phyloP scores from a whole-genome alignment of 2,113 vertebrate genomes.

The Raja brachyura region DNA sequence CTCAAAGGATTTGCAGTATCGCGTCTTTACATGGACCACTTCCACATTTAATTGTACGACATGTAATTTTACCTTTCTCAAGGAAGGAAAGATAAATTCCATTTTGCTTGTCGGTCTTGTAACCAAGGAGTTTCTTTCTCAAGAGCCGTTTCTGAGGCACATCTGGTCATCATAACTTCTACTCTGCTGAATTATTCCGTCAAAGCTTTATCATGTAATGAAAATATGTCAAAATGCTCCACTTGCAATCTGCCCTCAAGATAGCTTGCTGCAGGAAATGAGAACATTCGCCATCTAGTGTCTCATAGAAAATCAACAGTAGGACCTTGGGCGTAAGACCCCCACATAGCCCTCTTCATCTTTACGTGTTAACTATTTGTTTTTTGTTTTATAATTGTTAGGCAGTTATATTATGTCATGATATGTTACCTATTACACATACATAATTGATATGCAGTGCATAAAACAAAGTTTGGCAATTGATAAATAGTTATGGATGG shows the following conservation, averaged over 20 bases:
- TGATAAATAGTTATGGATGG: background rate
- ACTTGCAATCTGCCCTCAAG: background rate
- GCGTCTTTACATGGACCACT: too few relatives aligned
- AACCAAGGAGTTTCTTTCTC: too few relatives aligned
- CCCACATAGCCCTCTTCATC: background rate
- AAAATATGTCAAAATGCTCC: constrained; percentile 23
- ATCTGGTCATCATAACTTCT: background rate
- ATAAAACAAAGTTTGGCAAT: background rate
- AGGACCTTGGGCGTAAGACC: background rate
- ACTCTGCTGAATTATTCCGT: background rate
- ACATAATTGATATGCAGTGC: background rate
- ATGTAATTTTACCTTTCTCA: too few relatives aligned
- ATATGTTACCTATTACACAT: background rate
- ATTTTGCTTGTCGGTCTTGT: too few relatives aligned
- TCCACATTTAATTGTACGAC: too few relatives aligned
- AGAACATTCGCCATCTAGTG: constrained; percentile 1
- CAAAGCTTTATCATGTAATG: background rate
- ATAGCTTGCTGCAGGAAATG: background rate
- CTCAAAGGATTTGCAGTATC: too few relatives aligned
- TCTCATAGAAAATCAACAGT: background rate
- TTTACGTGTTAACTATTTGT: background rate
- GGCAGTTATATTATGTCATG: background rate
- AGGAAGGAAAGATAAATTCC: too few relatives aligned
- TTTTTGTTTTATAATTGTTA: constrained; percentile 7
- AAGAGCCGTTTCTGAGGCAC: too few relatives aligned